A percentile compares a stretch with the other conserved stretches of the same genome.
These are phyloP conservation scores for Sinonovacula constricta DNA, from an alignment of 1,140 invertebrate species.

Conservation along the genomic window DNA sequence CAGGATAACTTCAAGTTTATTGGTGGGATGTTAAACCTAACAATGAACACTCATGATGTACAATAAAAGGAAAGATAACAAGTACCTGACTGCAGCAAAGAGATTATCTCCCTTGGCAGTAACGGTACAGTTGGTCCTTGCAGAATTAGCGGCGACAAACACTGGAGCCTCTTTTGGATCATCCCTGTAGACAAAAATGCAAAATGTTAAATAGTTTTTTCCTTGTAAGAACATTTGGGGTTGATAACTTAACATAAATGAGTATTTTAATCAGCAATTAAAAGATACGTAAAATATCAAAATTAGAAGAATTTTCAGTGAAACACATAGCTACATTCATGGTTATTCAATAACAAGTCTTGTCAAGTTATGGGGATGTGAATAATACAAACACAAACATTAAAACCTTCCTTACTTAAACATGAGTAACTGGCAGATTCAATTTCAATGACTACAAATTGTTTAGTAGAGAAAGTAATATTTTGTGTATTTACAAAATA, in stretches of 20 bases:
- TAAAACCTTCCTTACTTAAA: not conserved
- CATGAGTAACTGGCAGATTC: not conserved
- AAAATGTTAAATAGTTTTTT: too few relatives aligned
- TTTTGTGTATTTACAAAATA: not conserved
- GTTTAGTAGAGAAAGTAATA: too few relatives aligned
- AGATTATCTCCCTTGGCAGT: conserved; percentile 88
- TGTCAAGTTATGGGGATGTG: too few relatives aligned
- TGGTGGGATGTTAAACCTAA: too few relatives aligned
- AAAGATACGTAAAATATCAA: not conserved
- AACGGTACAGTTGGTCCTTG: conserved; percentile 84
- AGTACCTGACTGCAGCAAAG: conserved; percentile 90
- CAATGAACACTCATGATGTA: too few relatives aligned
- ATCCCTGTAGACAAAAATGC: too few relatives aligned
- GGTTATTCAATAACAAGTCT: too few relatives aligned
- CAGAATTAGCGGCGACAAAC: conserved; percentile 88
- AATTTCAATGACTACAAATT: not conserved
- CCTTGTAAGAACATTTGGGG: conserved; percentile 42
- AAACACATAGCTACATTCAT: too few relatives aligned
- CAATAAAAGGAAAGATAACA: too few relatives aligned
- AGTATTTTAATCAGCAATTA: not conserved
- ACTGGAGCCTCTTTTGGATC: conserved; percentile 85
- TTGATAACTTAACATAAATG: not conserved
- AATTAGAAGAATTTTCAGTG: too few relatives aligned
- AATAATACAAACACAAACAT: conserved; percentile 8
- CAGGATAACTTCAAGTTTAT: too few relatives aligned